These are phyloP conservation scores for Acanthosepion lycidas DNA, from an alignment of 2,888 invertebrate species.

Conservation along the genomic window DNA sequence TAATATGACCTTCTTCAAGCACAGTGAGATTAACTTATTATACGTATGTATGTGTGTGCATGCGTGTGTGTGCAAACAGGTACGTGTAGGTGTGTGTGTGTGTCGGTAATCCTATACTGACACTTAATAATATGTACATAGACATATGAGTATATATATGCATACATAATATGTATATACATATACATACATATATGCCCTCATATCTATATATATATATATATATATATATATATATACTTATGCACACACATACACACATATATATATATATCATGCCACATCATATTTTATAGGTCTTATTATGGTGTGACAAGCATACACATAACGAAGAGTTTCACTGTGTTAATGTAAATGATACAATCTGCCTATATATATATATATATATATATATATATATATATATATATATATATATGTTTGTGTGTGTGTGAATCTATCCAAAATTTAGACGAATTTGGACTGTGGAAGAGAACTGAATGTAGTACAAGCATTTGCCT, in stretches of 20 bases:
- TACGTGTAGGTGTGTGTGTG: background rate
- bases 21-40: no score
- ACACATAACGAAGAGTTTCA: no score
- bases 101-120: background rate
- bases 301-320: no score
- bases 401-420: background rate
- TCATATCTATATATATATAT: background rate
- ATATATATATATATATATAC: no score
- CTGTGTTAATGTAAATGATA: background rate
- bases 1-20: no score
- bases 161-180: background rate
- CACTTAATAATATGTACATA: no score
- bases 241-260: background rate
- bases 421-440: background rate
- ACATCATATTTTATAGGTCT: no score
- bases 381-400: background rate
- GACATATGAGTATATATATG: no score
- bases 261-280: background rate
- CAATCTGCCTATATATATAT: background rate
- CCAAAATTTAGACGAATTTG: no score
- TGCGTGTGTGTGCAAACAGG: background rate
- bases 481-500: no score
- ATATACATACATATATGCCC: background rate
- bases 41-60: no score
- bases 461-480: no score